Base-by-base conservation (phyloP, 2,113 vertebrate species). In the Centrocercus urophasianus region DNA sequence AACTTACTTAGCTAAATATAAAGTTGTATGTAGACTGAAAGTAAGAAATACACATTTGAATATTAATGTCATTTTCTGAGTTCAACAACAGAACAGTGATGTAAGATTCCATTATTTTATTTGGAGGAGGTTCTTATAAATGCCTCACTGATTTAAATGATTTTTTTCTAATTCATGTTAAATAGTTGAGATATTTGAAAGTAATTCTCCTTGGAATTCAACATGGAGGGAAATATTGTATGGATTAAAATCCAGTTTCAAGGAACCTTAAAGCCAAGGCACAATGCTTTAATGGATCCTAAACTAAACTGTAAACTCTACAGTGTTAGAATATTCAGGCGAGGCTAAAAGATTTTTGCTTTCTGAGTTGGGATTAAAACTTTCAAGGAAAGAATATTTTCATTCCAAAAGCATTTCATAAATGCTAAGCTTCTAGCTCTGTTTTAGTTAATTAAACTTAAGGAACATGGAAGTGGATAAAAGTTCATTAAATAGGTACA, bases 371-470 rank as follows among this genome's bases (percentile, higher is more conserved):
- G 83, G 66, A 30, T 71, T 82, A 93, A 96, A 96, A 60, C 78
- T 97, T 95, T 86, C 78, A 93, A 87, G 42, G 80, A 95, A 96
- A 92, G 52, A 91, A 74, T 91, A 93, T 93, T 97, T 97, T 97
- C 48, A 93, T 96, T 96, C 92, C 77, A 88, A 95, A 95, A 91
- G 61, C 63, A 89, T 95, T 98, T 91, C 82, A 91, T 96, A 95
- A 93, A 89, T 71, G 52, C 74, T 76, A 93, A 96, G 91, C 90
- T 96, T 97, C 88, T 97, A 90, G 83, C 50, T 98, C 78, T 2
- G 20, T 93, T 97, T 97, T 95, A 97, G 95, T 97, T 97, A 97
- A 98, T 98, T 98, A 98, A 97, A 97, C 94, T 94, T 97, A 95
- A 89, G 83, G 97, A 97, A 97, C 40, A 73, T 97, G 92, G 89